A percentile compares a stretch with the other conserved stretches of the same genome.
Conservation (phyloP, 1,140 invertebrate genomes). For the Drosophila truncata region DNA sequence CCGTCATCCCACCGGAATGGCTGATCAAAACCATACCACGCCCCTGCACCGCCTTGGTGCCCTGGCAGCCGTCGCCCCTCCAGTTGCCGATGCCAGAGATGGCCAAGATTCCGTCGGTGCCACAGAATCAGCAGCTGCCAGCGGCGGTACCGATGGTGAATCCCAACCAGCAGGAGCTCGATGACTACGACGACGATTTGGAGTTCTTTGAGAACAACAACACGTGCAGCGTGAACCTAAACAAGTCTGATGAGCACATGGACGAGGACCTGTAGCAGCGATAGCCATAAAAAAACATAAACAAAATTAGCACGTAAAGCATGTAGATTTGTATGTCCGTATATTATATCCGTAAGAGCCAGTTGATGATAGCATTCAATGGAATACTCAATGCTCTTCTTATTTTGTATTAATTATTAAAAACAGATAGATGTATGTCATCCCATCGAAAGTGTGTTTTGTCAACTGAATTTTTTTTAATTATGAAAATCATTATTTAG, state of each 20-base stretch:
- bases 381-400: slow-evolving; percentile 32
- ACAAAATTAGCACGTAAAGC: slow-evolving; percentile 20
- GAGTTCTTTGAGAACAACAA: slow-evolving; percentile 81
- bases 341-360: slow-evolving; percentile 20
- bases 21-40: slow-evolving; percentile 86
- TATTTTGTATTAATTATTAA: slow-evolving; percentile 54
- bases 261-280: slow-evolving; percentile 77
- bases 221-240: slow-evolving; percentile 80
- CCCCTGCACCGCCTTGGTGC: slow-evolving; percentile 91
- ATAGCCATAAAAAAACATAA: slow-evolving; percentile 23
- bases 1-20: slow-evolving; percentile 68
- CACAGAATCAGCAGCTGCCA: slow-evolving; percentile 2
- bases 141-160: not conserved
- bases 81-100: slow-evolving; percentile 87
- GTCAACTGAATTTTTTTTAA: not conserved
- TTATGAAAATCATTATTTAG: too few relatives aligned
- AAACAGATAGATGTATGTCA: slow-evolving; percentile 54
- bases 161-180: slow-evolving; percentile 49
- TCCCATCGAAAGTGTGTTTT: not conserved
- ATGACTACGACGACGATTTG: slow-evolving; percentile 77
- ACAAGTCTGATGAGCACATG: slow-evolving; percentile 82
- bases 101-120: slow-evolving; percentile 29
- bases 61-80: slow-evolving; percentile 90
- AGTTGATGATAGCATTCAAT: slow-evolving; percentile 31
- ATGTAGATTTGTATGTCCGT: slow-evolving; percentile 43